Evolutionary conservation across 2,888 invertebrate species (phyloP).

Genomic region (Seira sanloemensis): DNA sequence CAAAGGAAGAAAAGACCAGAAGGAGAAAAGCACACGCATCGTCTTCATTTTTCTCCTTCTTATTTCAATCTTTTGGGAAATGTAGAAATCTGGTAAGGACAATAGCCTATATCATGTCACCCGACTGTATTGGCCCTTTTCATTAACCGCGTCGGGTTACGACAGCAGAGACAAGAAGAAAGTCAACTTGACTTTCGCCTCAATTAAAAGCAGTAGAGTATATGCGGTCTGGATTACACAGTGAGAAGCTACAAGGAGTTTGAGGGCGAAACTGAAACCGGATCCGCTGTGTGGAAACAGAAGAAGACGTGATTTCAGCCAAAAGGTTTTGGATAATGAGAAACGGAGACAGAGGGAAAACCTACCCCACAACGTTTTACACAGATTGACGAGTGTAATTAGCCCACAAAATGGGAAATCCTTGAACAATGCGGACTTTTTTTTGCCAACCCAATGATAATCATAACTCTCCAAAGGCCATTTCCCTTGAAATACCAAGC

Average conservation of each 20-base stretch:
- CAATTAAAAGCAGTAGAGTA: no score
- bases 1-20: not conserved
- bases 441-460: not conserved
- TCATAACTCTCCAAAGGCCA: not conserved
- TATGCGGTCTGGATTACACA: not conserved
- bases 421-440: not conserved
- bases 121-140: not conserved
- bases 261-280: no score
- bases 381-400: not conserved
- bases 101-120: not conserved
- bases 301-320: not conserved
- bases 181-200: not conserved
- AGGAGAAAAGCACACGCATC: not conserved
- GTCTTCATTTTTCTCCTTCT: no score
- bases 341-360: not conserved
- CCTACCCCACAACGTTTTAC: not conserved
- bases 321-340: not conserved
- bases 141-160: not conserved
- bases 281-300: not conserved
- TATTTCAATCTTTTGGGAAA: no score
- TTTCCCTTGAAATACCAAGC: not conserved
- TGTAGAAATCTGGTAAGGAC: not conserved
- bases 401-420: not conserved
- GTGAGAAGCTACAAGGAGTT: no score
- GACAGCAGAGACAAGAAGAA: no score